Conservation (phyloP, 2,797 vertebrate genomes). For the Pseudochirops cupreus region DNA sequence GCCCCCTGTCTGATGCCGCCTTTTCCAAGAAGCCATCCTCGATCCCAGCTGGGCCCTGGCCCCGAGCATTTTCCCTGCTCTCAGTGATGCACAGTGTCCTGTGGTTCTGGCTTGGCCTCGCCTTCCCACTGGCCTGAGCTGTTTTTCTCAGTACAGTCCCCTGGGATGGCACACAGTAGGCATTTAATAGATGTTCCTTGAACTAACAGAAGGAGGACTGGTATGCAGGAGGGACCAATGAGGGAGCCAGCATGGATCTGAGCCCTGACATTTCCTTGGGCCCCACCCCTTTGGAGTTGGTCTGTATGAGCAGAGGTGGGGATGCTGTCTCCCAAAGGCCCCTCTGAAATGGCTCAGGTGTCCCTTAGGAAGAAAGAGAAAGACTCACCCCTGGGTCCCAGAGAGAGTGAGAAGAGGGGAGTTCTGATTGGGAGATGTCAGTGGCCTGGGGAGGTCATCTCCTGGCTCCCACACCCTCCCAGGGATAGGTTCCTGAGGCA, state of each 20-base stretch:
- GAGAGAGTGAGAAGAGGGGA: not conserved
- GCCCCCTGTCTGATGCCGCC: too few relatives aligned
- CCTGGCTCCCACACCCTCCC: too few relatives aligned
- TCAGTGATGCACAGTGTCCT: not conserved
- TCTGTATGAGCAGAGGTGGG: too few relatives aligned
- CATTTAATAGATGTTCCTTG: not conserved
- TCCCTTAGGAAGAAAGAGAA: too few relatives aligned
- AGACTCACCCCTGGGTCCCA: not conserved
- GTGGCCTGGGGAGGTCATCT: not conserved
- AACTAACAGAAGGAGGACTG: too few relatives aligned
- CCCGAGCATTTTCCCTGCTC: too few relatives aligned
- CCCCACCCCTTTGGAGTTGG: not conserved
- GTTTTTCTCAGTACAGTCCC: not conserved
- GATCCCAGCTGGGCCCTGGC: too few relatives aligned
- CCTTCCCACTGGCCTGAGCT: not conserved
- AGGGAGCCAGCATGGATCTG: too few relatives aligned
- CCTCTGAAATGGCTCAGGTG: not conserved
- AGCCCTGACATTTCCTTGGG: too few relatives aligned
- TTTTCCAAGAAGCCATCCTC: not conserved
- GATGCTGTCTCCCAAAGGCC: not conserved
- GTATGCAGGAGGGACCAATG: not conserved
- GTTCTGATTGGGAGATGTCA: too few relatives aligned
- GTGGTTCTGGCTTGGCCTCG: not conserved
- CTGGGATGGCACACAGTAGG: not conserved
- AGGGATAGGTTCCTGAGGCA: too few relatives aligned